A percentile compares a stretch with the other conserved stretches of the same genome.
phyloP scores from a whole-genome alignment of 2,888 invertebrate species.

The Zaprionus obscuricornis region DNA sequence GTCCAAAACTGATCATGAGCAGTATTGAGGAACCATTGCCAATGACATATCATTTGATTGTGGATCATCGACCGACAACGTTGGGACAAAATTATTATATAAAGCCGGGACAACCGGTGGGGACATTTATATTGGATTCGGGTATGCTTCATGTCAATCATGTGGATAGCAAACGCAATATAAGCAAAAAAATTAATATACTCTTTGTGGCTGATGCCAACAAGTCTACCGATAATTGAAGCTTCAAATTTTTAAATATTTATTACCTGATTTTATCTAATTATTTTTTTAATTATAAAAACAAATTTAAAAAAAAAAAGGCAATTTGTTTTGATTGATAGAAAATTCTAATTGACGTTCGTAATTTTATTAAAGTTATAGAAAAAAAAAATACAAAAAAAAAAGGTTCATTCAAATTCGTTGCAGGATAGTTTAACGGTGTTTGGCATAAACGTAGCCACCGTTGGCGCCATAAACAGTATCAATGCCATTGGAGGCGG shows the following conservation, averaged over 20 bases:
- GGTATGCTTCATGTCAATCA: conserved; percentile 50
- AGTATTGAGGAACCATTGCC: conserved; percentile 30
- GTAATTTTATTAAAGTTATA: background rate
- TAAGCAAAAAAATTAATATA: conserved; percentile 72
- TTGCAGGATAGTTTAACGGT: conserved; percentile 20
- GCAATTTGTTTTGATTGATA: too few relatives aligned
- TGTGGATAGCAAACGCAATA: conserved; percentile 38
- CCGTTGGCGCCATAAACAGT: conserved; percentile 79
- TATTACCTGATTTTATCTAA: too few relatives aligned
- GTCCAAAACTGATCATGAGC: conserved; percentile 35
- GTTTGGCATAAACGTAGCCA: conserved; percentile 76
- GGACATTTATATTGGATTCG: conserved; percentile 59
- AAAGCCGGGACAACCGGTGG: conserved; percentile 76
- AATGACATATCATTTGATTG: conserved; percentile 62
- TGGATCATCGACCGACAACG: conserved; percentile 68
- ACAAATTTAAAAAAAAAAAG: too few relatives aligned
- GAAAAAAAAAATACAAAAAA: conserved; percentile 12
- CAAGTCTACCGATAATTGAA: background rate
- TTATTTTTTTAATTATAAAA: too few relatives aligned
- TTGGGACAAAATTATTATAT: conserved; percentile 74
- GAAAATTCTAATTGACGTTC: background rate
- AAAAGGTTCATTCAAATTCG: background rate
- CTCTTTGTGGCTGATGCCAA: conserved; percentile 62
- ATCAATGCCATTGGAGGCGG: conserved; percentile 57
- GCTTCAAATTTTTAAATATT: too few relatives aligned